Conservation (phyloP, 2,113 vertebrate genomes). For the Pachypanchax playfairii region DNA sequence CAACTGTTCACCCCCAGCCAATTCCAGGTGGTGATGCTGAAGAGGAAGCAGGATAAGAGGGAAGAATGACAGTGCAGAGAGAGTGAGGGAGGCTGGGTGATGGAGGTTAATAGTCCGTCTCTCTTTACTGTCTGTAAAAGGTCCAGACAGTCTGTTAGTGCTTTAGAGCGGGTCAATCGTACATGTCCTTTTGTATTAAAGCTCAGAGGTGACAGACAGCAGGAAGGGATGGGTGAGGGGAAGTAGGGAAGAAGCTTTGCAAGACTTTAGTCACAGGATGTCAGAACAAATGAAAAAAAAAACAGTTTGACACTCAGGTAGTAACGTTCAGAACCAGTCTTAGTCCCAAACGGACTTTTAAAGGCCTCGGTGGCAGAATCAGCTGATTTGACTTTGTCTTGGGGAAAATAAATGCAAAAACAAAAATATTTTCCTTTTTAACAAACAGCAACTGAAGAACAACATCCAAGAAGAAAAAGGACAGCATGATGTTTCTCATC, state of each 20-base stretch:
- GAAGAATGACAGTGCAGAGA: conserved; percentile 46
- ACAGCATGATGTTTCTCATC: no score
- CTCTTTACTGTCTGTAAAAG: conserved; percentile 65
- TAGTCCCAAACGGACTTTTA: not conserved
- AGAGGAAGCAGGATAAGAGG: conserved; percentile 4
- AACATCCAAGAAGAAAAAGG: no score
- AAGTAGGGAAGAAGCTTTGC: not conserved
- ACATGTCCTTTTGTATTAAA: conserved; percentile 68
- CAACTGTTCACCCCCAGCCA: conserved; percentile 20
- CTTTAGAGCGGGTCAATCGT: conserved; percentile 63
- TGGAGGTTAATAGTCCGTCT: conserved; percentile 75
- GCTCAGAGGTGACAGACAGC: conserved; percentile 63
- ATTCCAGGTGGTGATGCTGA: conserved; percentile 54
- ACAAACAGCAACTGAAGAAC: no score
- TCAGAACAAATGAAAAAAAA: conserved; percentile 5
- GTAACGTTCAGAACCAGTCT: not conserved
- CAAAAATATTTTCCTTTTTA: no score
- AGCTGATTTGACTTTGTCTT: no score
- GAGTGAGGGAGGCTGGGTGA: conserved; percentile 47
- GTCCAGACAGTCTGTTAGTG: conserved; percentile 71
- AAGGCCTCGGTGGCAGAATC: no score
- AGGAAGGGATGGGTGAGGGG: not conserved
- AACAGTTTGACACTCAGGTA: no score
- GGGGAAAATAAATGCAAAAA: no score
- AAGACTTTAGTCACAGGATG: conserved; percentile 7